Conservation (phyloP, 2,888 invertebrate genomes). For the Anthoptus insignis region DNA sequence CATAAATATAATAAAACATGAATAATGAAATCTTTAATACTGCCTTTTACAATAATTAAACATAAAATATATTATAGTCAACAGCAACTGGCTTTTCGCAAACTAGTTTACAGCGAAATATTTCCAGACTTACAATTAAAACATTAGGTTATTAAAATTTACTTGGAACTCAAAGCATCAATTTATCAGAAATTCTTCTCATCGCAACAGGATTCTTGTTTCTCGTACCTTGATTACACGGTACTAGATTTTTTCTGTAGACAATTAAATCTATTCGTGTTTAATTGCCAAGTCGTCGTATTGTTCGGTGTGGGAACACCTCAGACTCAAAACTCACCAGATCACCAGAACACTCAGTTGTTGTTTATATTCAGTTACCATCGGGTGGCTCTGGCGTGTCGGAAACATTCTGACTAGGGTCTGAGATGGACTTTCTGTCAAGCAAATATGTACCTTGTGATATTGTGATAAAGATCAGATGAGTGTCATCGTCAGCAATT, state of each 20-base stretch:
- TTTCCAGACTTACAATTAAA: background rate
- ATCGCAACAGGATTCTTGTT: constrained; percentile 24
- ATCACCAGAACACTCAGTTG: constrained; percentile 39
- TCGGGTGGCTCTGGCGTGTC: constrained; percentile 24
- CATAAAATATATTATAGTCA: too few relatives aligned
- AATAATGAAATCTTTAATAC: too few relatives aligned
- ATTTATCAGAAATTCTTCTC: background rate
- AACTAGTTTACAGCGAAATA: background rate
- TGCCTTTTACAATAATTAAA: background rate
- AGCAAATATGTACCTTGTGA: constrained; percentile 24
- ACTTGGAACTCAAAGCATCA: background rate
- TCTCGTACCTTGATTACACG: constrained; percentile 26
- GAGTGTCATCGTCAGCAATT: background rate
- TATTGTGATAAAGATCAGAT: constrained; percentile 15
- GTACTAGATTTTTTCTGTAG: constrained; percentile 36
- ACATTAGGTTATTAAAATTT: background rate
- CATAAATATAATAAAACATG: too few relatives aligned
- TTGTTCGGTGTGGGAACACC: constrained; percentile 43
- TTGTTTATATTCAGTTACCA: constrained; percentile 22
- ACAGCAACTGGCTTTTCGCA: too few relatives aligned
- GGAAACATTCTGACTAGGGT: background rate
- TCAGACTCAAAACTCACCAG: constrained; percentile 16
- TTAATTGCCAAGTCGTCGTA: constrained; percentile 40
- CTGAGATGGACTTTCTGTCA: constrained; percentile 4
- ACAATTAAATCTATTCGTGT: constrained; percentile 43